Conservation (phyloP, 2,113 vertebrate species). For the Pedionomus torquatus region DNA sequence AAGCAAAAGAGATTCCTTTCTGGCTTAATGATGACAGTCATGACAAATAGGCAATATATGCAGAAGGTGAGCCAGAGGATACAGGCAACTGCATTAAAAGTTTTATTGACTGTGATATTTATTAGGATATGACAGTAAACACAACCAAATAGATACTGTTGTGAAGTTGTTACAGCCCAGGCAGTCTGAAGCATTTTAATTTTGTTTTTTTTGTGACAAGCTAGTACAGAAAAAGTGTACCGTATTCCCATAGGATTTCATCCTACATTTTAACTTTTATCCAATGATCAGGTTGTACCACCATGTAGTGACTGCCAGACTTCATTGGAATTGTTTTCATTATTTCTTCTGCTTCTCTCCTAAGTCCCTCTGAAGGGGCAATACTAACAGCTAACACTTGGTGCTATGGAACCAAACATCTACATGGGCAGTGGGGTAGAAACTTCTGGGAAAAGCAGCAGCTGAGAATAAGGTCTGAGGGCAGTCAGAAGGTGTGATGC, state of each 20-base stretch:
- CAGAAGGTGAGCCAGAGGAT: slow-evolving; percentile 4
- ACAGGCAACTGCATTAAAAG: neutral
- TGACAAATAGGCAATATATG: neutral
- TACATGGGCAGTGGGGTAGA: neutral
- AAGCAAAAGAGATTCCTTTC: neutral
- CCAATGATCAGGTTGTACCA: neutral
- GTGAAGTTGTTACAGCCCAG: slow-evolving; percentile 11
- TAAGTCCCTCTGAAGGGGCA: neutral
- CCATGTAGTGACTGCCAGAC: neutral
- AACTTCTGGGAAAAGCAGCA: neutral
- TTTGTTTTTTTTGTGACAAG: slow-evolving; percentile 25
- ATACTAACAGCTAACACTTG: neutral
- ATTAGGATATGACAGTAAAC: slow-evolving; percentile 18
- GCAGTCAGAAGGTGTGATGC: neutral
- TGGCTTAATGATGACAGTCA: neutral
- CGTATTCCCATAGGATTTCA: neutral
- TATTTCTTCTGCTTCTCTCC: neutral
- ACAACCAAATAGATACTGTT: slow-evolving; percentile 15
- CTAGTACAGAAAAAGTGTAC: neutral
- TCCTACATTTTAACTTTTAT: slow-evolving; percentile 10
- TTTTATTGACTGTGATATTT: neutral
- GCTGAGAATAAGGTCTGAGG: neutral
- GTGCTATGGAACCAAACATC: neutral
- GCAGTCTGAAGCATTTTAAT: slow-evolving; percentile 6
- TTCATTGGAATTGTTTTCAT: neutral